Percentiles rank a stretch among this genome's conserved stretches.
Conservation (phyloP, 2,888 invertebrate genomes). For the Platerodrilus igneus region DNA sequence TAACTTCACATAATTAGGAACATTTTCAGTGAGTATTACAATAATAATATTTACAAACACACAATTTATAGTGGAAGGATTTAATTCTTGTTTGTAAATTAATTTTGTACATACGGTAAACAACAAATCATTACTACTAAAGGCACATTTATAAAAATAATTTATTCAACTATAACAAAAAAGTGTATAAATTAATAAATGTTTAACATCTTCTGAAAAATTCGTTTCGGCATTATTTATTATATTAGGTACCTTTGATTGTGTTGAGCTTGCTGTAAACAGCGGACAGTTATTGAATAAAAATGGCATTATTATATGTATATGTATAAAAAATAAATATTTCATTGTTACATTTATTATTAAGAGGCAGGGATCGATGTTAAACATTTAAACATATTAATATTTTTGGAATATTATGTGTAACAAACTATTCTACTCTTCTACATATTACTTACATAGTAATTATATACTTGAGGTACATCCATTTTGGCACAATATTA, state of each 20-base stretch:
- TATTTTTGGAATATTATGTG: too few species aligned
- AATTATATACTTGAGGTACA: slow-evolving; percentile 61
- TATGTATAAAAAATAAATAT: slow-evolving; percentile 42
- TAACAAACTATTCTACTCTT: slow-evolving; percentile 35
- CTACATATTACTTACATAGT: too few species aligned
- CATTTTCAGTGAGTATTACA: too few species aligned
- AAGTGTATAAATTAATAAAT: slow-evolving; percentile 36
- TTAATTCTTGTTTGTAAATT: too few species aligned
- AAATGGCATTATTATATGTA: slow-evolving; percentile 26
- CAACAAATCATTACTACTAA: too few species aligned
- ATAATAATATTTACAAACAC: too few species aligned
- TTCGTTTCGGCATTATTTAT: slow-evolving; percentile 20
- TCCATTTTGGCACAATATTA: slow-evolving; percentile 68
- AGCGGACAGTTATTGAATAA: slow-evolving; percentile 17
- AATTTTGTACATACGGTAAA: too few species aligned
- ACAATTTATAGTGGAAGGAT: too few species aligned
- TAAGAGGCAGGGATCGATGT: slow-evolving; percentile 44
- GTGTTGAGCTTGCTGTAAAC: slow-evolving; percentile 36
- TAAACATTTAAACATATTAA: slow-evolving; percentile 43
- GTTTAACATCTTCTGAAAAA: slow-evolving; percentile 42
- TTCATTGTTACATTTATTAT: slow-evolving; percentile 29
- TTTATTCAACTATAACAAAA: slow-evolving; percentile 7
- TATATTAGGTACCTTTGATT: slow-evolving; percentile 39
- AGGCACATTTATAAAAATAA: slow-evolving; percentile 33
- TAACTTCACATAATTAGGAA: too few species aligned